These are phyloP conservation scores for Hirtodrosophila histrioides DNA, from an alignment of 2,888 invertebrate species.

Conservation along the genomic window DNA sequence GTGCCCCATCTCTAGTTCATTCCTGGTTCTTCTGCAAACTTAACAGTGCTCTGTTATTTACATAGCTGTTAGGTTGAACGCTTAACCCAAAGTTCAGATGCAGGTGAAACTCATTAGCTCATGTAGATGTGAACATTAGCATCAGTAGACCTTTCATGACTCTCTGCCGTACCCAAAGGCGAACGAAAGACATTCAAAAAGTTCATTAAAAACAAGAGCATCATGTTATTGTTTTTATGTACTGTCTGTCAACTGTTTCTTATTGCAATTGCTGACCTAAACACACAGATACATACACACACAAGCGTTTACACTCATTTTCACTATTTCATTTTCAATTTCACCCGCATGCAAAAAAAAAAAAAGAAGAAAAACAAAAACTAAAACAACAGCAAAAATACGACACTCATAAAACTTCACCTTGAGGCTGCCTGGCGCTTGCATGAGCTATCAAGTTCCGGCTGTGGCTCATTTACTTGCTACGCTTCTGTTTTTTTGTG, in stretches of 20 bases:
- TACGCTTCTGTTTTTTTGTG: slow-evolving; percentile 46
- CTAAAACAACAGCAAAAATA: slow-evolving; percentile 19
- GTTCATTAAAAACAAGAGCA: slow-evolving; percentile 44
- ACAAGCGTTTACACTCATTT: slow-evolving; percentile 26
- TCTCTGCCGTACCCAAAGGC: slow-evolving; percentile 6
- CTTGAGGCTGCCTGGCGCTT: slow-evolving; percentile 56
- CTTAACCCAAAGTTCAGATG: slow-evolving; percentile 19
- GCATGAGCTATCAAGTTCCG: slow-evolving; percentile 63
- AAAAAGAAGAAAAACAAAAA: slow-evolving; percentile 18
- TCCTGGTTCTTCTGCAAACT: no score
- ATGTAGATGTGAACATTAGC: slow-evolving; percentile 12
- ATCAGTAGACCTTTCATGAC: slow-evolving; percentile 5
- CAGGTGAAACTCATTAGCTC: slow-evolving; percentile 40
- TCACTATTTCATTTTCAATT: slow-evolving; percentile 55
- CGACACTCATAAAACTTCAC: slow-evolving; percentile 64
- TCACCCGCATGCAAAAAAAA: slow-evolving; percentile 66
- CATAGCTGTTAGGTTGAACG: slow-evolving; percentile 6
- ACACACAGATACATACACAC: slow-evolving; percentile 7
- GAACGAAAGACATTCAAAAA: slow-evolving; percentile 28
- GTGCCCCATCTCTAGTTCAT: no score
- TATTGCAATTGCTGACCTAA: slow-evolving; percentile 36
- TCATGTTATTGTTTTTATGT: slow-evolving; percentile 38
- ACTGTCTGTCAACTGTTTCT: neutral
- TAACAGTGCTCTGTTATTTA: slow-evolving; percentile 3
- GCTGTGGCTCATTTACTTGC: slow-evolving; percentile 62